A percentile compares a stretch with the other conserved stretches of the same genome.
phyloP scores from a whole-genome alignment of 2,888 invertebrate species.

The Linyphia triangularis region DNA sequence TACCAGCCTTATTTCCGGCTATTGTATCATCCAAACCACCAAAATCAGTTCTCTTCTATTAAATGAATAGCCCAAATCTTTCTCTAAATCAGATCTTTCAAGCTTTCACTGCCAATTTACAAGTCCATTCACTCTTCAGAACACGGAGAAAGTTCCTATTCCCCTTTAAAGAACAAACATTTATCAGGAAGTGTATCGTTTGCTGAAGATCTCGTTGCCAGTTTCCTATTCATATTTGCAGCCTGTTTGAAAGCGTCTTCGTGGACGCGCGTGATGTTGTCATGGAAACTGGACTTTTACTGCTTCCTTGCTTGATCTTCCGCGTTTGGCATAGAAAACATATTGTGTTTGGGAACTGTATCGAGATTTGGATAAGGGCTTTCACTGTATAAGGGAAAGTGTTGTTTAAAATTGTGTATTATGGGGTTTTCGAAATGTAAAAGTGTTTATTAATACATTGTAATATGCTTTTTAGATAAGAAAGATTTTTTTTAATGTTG shows the following conservation, averaged over 20 bases:
- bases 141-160: neutral
- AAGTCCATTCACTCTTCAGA: neutral
- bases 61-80: neutral
- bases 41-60: neutral
- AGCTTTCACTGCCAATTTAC: neutral
- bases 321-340: slow-evolving; percentile 37
- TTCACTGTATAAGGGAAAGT: neutral
- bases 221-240: slow-evolving; percentile 26
- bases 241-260: slow-evolving; percentile 45
- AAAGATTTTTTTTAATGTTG: too few relatives aligned
- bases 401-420: neutral
- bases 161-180: neutral
- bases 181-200: slow-evolving; percentile 30
- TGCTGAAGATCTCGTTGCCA: slow-evolving; percentile 18
- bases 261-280: slow-evolving; percentile 52
- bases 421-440: neutral
- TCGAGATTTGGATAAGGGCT: neutral
- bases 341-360: neutral
- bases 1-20: neutral
- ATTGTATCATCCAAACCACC: neutral
- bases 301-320: slow-evolving; percentile 26
- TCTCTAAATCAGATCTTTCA: neutral
- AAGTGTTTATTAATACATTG: too few relatives aligned
- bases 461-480: too few relatives aligned
- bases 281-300: slow-evolving; percentile 33